A percentile compares a stretch with the other conserved stretches of the same genome.
phyloP scores from a whole-genome alignment of 2,888 invertebrate genomes.

The Dioctria linearis region DNA sequence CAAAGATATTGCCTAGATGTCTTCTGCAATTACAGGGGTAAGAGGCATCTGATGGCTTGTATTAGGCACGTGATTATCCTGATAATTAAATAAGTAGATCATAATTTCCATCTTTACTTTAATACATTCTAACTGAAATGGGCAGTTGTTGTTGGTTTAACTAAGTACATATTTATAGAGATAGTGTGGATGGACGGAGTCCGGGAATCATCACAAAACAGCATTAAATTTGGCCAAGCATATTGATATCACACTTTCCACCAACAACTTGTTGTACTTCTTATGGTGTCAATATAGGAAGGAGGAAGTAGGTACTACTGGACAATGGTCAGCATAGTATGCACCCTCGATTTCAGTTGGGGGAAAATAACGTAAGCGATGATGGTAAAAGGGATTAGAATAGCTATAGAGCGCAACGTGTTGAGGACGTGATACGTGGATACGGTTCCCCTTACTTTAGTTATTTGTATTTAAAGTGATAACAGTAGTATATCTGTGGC shows the following conservation, averaged over 20 bases:
- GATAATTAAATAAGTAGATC: constrained; percentile 53
- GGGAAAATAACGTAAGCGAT: neutral
- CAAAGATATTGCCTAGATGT: constrained; percentile 47
- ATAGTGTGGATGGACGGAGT: neutral
- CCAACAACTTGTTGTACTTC: constrained; percentile 44
- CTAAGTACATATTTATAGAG: too few species aligned
- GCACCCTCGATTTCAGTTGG: neutral
- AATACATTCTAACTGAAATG: neutral
- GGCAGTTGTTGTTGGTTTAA: neutral
- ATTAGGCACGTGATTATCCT: constrained; percentile 54
- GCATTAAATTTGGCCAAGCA: constrained; percentile 17
- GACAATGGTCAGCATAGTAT: constrained; percentile 15
- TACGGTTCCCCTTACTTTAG: neutral
- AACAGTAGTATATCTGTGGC: too few species aligned
- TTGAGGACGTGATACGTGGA: constrained; percentile 14
- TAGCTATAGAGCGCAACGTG: neutral
- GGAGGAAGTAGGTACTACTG: neutral
- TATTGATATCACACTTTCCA: constrained; percentile 26
- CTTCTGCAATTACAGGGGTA: constrained; percentile 1
- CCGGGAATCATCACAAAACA: constrained; percentile 20
- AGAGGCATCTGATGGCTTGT: constrained; percentile 22
- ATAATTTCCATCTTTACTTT: constrained; percentile 40
- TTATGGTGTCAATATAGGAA: constrained; percentile 1
- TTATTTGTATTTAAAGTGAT: too few species aligned
- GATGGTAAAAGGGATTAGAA: neutral